Conservation (phyloP, 2,113 vertebrate species). For the Malurus cyaneus region DNA sequence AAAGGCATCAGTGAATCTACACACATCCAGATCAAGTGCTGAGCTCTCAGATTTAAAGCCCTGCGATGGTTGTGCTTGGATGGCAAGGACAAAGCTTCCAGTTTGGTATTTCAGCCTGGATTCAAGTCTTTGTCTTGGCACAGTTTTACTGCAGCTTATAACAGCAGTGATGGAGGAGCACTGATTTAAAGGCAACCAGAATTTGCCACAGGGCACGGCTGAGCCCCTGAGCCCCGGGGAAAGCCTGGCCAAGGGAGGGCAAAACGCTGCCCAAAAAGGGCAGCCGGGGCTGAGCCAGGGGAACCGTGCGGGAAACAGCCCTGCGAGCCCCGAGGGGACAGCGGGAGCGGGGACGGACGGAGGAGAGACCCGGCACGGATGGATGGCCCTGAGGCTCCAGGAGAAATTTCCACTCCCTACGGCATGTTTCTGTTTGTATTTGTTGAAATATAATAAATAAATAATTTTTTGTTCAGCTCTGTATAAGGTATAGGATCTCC, state of each 20-base stretch:
- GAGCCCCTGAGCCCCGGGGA: background rate
- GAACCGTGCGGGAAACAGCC: background rate
- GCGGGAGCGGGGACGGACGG: background rate
- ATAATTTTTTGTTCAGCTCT: background rate
- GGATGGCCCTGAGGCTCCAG: rapidly evolving
- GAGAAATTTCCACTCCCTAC: background rate
- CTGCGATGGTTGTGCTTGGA: no score
- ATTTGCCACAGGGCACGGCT: background rate
- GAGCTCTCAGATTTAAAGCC: background rate
- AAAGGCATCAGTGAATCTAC: background rate
- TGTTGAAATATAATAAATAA: background rate
- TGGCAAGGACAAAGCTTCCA: background rate
- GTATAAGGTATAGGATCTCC: background rate
- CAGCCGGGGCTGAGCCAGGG: background rate
- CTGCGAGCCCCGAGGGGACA: background rate
- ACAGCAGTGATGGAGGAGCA: background rate
- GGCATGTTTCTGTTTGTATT: rapidly evolving
- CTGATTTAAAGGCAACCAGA: background rate
- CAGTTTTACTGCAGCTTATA: background rate
- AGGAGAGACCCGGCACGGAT: rapidly evolving
- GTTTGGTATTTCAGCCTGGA: background rate
- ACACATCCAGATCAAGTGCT: background rate
- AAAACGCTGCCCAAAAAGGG: background rate
- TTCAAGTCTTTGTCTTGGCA: background rate
- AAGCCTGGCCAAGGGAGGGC: background rate